Base-by-base conservation (phyloP, 2,888 invertebrate genomes). In the Gerris lacustris region DNA sequence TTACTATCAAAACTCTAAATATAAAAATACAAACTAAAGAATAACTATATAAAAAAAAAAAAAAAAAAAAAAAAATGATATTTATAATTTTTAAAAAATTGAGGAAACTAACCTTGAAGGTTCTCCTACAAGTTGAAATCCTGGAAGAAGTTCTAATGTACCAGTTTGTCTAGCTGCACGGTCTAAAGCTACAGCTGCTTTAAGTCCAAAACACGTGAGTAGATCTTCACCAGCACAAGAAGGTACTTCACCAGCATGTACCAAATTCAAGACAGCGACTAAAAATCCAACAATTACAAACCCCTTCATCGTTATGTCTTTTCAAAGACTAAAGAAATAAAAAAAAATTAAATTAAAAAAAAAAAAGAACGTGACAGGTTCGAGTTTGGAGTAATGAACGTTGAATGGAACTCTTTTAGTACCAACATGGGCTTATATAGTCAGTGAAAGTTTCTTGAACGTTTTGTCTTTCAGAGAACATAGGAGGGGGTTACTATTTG, bases 101-200 rank as follows among this genome's bases (percentile, higher is more conserved):
- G 15, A 11, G 9, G 11, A 55, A 15, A 55, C 55, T 55, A 55
- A 55, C 55, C 55, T 55, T 55, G 55, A 55, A 11, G 55, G 55
- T 55, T 55, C 55, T 55, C 55, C 55, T 11, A 55, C 55, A 15
- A 55, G 55, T 55, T 55, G 55, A 15, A 88, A 79, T 72, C 88
- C 88, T 67, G 85, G 84, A 74, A 84, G 72, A 69, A 88, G 76
- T 72, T 85, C 82, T 72, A 88, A 81, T 76, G 83, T 82, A 75
- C 81, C 82, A 75, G 84, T 83, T 73, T 64, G 64, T 64, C 84
- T 82, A 66, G 85, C 81, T 0, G 85, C 85, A 70, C 84, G 82
- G 75, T 85, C 82, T 70, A 87, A 76, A 67, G 83, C 82, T 67
- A 82, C 82, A 73, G 84, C 82, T 55, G 85, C 82, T 79, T 85